Evolutionary conservation across 1,140 invertebrate species (phyloP), one percentile per base, ranked within the genome.

Genomic region (Octopus bimaculoides): DNA sequence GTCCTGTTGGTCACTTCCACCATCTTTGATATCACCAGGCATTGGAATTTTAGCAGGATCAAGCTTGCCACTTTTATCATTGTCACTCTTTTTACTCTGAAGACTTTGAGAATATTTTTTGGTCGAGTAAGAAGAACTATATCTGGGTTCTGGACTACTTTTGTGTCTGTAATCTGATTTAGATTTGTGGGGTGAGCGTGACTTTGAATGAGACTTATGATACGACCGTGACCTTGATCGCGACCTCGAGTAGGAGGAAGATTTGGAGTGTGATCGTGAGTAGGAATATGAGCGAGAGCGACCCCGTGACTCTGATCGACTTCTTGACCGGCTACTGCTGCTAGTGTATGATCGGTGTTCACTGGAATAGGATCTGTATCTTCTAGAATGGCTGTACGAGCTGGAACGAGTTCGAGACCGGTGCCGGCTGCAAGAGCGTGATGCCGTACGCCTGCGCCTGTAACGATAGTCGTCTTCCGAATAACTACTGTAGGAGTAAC

Each of bases 241-340:
- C 12, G 74, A 75, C 52, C 74, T 75, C 20, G 74, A 75, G 52
- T 75, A 75, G 17, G 74, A 75, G 5, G 74, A 41, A 14, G 74
- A 75, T 53, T 75, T 75, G 52, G 74, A 75, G 52, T 75, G 74
- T 52, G 74, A 75, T 75, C 74, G 26, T 52, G 74, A 75, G 52
- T 75, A 75, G 17, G 74, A 75, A 75, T 75, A 75, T 14, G 74
- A 75, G 12, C 74, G 26, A 52, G n/a, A 41, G 6, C 52, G 74
- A 75, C 74, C 52, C 41, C 74, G 20, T 52, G 74, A 75, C 14
- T 26, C 66, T n/a, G 66, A 71, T 71, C 66, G 66, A 71, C 66
- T 71, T 71, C 66, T 71, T 14, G 66, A 75, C 52, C 74, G 26
- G 52, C 74, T 75, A 75, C n/a, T 75, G 41, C 52, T 53, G 52